These are phyloP conservation scores for Sakesphorus luctuosus DNA, from an alignment of 2,113 vertebrate species.

Conservation along the genomic window DNA sequence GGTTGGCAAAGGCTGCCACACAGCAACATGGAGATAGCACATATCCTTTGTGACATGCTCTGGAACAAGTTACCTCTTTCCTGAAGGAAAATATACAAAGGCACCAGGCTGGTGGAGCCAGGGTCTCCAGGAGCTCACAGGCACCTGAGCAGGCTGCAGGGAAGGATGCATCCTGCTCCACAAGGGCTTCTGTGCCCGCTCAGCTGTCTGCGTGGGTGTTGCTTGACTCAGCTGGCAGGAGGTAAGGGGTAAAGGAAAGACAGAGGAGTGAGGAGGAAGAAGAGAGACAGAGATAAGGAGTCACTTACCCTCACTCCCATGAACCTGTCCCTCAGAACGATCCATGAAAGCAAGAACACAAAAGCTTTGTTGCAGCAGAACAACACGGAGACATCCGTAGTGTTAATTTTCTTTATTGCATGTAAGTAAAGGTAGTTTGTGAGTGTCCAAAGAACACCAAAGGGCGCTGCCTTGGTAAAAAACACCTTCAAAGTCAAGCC, in stretches of 20 bases:
- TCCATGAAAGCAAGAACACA: slow-evolving; percentile 98
- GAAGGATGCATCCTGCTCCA: background rate
- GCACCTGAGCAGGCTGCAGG: background rate
- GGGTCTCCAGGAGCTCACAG: background rate
- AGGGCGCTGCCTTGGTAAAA: slow-evolving; percentile 93
- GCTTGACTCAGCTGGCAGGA: accelerated
- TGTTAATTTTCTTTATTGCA: slow-evolving; percentile 97
- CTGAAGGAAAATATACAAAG: background rate
- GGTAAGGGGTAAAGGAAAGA: background rate
- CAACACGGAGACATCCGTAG: slow-evolving; percentile 92
- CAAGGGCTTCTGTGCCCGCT: background rate
- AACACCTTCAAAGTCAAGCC: slow-evolving; percentile 95
- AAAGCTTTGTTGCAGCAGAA: slow-evolving; percentile 99
- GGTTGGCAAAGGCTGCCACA: background rate
- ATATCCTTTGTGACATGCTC: accelerated
- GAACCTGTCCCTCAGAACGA: slow-evolving; percentile 96
- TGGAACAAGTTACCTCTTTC: background rate
- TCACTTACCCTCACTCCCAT: slow-evolving; percentile 98
- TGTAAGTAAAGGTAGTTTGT: slow-evolving; percentile 99
- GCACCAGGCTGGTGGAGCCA: background rate
- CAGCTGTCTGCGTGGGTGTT: background rate
- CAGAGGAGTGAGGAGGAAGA: background rate
- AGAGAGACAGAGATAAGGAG: slow-evolving; percentile 52
- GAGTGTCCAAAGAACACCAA: slow-evolving; percentile 94
- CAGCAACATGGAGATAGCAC: background rate